Evolutionary conservation across 2,888 invertebrate species (phyloP), one percentile per base, ranked within the genome.

Genomic region (Lithosia quadra): DNA sequence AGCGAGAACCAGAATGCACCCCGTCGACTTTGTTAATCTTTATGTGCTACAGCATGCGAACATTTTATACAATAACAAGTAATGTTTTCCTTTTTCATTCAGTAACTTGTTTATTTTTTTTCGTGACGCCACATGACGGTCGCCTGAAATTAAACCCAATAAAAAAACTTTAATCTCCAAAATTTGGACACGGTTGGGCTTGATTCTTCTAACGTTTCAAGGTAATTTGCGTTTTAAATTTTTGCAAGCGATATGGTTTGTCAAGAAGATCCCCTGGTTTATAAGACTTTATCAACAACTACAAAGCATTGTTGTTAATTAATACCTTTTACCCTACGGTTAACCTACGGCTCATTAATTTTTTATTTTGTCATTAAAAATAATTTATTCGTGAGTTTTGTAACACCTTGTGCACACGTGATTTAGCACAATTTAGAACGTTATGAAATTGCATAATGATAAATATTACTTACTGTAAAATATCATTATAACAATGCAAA

Each of bases 1-100:
- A 92, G 91, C 93, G 92, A 86, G 86, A 88, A 92, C 88, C 88
- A 88, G 91, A 89, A 87, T 86, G 86, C 88, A 86, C 91, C 90
- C 92, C 89, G 88, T 85, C 86, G 87, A 86, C 90, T 88, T 87
- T 86, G 88, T 89, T 86, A 84, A 88, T 84, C 89, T 88, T 87
- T 88, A 88, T 86, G 83, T 75, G 83, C 80, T 84, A n/a, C n/a
- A n/a, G 81, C 88, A 84, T 85, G 84, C 84, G 79, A 88, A 82
- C 88, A 85, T 89, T 33, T 28, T 88, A 88, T 90, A 89, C 83
- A 89, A 91, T 88, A 89, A 90, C 88, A 89, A 89, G 84, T 84
- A 78, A 85, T 87, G 86, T 88, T 91, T 89, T 88, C 77, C 73
- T 81, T 88, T 85, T 86, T 86, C 86, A 79, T 84, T 79, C 75